A percentile compares a stretch with the other conserved stretches of the same genome.
These are phyloP conservation scores for Hyposmocoma kahamanoa DNA, from an alignment of 1,140 invertebrate genomes.

Conservation along the genomic window DNA sequence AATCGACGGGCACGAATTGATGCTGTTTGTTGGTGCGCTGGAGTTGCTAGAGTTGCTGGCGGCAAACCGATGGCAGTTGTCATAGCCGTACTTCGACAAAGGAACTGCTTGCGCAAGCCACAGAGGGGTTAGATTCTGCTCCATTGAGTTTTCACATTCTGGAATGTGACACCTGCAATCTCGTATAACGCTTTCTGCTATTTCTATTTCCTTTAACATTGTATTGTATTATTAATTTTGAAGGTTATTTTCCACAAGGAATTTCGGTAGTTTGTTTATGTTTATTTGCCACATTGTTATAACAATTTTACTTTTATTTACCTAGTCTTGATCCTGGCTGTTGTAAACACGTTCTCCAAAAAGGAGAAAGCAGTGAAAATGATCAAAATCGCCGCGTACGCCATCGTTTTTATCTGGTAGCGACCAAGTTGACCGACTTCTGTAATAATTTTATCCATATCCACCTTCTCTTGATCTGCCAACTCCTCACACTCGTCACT, in stretches of 20 bases:
- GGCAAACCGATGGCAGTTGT: constrained; percentile 37
- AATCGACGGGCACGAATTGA: constrained; percentile 30
- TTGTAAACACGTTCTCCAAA: constrained; percentile 75
- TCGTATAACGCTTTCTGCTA: too few relatives aligned
- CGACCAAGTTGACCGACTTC: constrained; percentile 75
- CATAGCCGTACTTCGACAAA: constrained; percentile 41
- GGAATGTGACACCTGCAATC: constrained; percentile 78
- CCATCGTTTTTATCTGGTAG: constrained; percentile 73
- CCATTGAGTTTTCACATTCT: constrained; percentile 72
- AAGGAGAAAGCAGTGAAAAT: constrained; percentile 73
- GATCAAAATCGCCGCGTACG: constrained; percentile 71
- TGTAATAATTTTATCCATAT: constrained; percentile 48
- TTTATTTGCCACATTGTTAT: too few relatives aligned
- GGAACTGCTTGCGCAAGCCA: constrained; percentile 76
- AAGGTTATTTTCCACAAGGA: too few relatives aligned
- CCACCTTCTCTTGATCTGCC: neutral
- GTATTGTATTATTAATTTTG: too few relatives aligned
- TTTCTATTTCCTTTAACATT: too few relatives aligned
- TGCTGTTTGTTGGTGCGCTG: neutral
- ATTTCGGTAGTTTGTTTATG: too few relatives aligned
- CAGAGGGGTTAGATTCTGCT: constrained; percentile 48
- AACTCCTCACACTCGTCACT: neutral
- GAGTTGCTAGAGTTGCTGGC: constrained; percentile 8
- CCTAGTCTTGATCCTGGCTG: constrained; percentile 74
- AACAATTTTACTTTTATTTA: too few relatives aligned